Evolutionary conservation across 2,888 invertebrate species (phyloP).

Genomic region (Amphimallon solstitiale): DNA sequence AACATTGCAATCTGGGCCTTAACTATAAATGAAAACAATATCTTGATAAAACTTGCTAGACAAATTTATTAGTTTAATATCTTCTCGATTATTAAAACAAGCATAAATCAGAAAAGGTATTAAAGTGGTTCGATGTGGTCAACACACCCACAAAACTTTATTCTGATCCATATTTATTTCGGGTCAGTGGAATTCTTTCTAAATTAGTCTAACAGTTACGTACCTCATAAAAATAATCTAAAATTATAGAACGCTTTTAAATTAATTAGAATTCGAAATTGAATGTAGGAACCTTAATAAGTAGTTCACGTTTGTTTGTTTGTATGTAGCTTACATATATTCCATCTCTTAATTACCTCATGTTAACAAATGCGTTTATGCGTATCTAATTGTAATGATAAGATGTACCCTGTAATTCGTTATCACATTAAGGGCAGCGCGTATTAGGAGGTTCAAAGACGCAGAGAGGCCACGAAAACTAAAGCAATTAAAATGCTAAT

Average conservation of each 20-base stretch:
- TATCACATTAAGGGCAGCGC: neutral
- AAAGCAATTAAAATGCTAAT: conserved; percentile 16
- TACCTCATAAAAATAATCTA: conserved; percentile 5
- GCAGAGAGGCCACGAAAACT: neutral
- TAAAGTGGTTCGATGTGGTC: too few relatives aligned
- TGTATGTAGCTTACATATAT: neutral
- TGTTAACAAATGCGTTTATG: conserved; percentile 18
- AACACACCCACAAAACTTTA: too few relatives aligned
- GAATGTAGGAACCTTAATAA: neutral
- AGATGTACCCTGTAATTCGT: neutral
- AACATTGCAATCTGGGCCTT: too few relatives aligned
- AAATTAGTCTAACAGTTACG: neutral
- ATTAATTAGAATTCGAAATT: conserved; percentile 15
- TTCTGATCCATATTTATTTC: too few relatives aligned
- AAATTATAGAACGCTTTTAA: conserved; percentile 13
- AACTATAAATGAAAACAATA: too few relatives aligned
- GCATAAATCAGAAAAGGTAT: too few relatives aligned
- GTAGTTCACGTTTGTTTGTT: conserved; percentile 12
- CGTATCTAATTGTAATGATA: conserved; percentile 20
- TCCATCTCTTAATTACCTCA: conserved; percentile 4
- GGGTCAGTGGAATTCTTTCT: too few relatives aligned
- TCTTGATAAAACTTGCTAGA: too few relatives aligned
- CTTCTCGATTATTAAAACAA: too few relatives aligned
- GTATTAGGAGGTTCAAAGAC: too few relatives aligned
- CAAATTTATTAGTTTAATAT: too few relatives aligned